Evolutionary conservation across 1,140 invertebrate genomes (phyloP).

Genomic region (Micrasema minimum): DNA sequence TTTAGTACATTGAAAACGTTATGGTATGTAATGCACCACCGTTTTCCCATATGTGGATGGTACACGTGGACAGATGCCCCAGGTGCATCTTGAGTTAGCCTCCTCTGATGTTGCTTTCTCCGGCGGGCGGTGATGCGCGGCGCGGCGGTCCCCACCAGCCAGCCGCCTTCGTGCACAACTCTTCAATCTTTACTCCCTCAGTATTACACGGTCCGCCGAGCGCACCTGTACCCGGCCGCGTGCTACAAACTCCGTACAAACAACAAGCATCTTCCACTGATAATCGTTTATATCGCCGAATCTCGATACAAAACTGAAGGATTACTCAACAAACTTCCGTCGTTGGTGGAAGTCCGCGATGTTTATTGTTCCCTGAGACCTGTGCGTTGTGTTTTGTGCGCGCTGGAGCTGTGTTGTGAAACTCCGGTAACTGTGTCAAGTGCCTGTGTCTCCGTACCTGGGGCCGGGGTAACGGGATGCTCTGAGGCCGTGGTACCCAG

Average conservation of each 20-base stretch:
- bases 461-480: background rate
- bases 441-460: background rate
- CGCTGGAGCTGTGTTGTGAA: conserved; percentile 34
- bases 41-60: too few relatives aligned
- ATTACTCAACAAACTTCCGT: too few relatives aligned
- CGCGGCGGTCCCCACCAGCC: conserved; percentile 15
- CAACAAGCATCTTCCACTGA: background rate
- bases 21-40: too few relatives aligned
- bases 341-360: too few relatives aligned
- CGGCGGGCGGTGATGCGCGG: conserved; percentile 30
- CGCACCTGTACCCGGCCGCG: conserved; percentile 23
- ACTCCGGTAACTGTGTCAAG: conserved; percentile 40
- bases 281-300: too few relatives aligned
- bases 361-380: too few relatives aligned
- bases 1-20: too few relatives aligned
- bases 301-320: too few relatives aligned
- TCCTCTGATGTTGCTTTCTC: conserved; percentile 30
- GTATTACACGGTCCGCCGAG: conserved; percentile 30
- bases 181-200: too few relatives aligned
- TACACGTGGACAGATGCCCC: background rate
- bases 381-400: conserved; percentile 17
- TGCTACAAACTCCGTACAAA: background rate
- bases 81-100: background rate
- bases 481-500: background rate
- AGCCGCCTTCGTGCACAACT: background rate